These are phyloP conservation scores for Apantesis nais DNA, from an alignment of 2,888 invertebrate species.

Conservation along the genomic window DNA sequence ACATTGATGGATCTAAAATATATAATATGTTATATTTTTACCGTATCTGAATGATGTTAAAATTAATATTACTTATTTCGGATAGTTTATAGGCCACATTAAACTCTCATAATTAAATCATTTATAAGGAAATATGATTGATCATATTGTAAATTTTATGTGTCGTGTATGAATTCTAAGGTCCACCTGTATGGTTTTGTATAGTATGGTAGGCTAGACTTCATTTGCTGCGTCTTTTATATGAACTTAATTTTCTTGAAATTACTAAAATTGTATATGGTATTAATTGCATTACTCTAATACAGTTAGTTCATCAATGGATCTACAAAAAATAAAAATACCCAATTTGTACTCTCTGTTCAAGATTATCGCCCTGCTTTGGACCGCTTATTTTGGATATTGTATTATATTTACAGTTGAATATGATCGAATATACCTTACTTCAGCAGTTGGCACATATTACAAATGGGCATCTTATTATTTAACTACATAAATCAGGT, in stretches of 20 bases:
- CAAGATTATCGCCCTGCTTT: neutral
- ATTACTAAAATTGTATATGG: neutral
- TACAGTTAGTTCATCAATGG: neutral
- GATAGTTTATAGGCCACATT: slow-evolving; percentile 6
- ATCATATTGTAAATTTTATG: neutral
- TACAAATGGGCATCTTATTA: neutral
- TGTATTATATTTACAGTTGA: neutral
- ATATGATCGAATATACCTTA: neutral
- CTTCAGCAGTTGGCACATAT: neutral
- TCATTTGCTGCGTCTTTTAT: neutral
- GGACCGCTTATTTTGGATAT: neutral
- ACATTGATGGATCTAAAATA: neutral
- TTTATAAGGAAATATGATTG: neutral
- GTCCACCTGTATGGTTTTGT: neutral
- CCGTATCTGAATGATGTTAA: neutral
- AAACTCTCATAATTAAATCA: neutral
- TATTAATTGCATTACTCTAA: neutral
- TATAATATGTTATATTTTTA: neutral
- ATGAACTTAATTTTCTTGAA: neutral
- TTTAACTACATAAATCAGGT: neutral
- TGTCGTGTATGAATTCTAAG: neutral
- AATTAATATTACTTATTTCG: neutral
- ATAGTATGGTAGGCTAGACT: neutral
- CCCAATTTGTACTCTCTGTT: neutral
- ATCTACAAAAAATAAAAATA: neutral